These are phyloP conservation scores for Alaudala cheleensis DNA, from an alignment of 2,113 vertebrate genomes.

Conservation along the genomic window DNA sequence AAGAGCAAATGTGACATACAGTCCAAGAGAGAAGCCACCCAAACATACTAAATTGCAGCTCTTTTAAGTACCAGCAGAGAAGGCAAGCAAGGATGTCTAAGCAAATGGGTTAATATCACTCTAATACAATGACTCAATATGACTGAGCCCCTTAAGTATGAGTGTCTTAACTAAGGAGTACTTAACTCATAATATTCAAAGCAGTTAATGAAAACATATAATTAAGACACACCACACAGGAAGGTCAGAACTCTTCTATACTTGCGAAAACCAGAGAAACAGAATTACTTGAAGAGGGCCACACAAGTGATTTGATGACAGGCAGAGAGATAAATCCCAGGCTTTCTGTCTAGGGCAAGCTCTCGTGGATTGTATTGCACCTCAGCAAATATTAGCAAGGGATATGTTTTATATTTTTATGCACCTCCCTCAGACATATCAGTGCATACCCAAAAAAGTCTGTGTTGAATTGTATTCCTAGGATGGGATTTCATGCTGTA, in stretches of 20 bases:
- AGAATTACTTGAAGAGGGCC: not conserved
- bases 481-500: not conserved
- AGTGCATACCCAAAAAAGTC: not conserved
- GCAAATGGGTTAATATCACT: not conserved
- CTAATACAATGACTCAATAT: not conserved
- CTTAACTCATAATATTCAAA: slow-evolving; percentile 4
- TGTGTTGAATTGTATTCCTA: not conserved
- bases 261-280: not conserved
- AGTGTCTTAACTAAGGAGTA: not conserved
- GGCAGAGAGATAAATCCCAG: not conserved
- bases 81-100: not conserved
- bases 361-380: not conserved
- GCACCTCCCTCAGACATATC: not conserved
- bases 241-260: slow-evolving; percentile 7
- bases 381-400: not conserved
- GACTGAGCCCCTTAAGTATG: not conserved
- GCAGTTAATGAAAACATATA: not conserved
- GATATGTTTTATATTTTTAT: not conserved
- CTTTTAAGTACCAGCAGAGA: not conserved
- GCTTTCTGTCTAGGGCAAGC: not conserved
- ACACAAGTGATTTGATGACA: not conserved
- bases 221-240: not conserved
- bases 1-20: not conserved
- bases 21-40: not conserved
- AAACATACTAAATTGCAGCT: not conserved